Evolutionary conservation across 1,140 invertebrate species (phyloP), one percentile per base, ranked within the genome.

Genomic region (Pectinophora gossypiella): DNA sequence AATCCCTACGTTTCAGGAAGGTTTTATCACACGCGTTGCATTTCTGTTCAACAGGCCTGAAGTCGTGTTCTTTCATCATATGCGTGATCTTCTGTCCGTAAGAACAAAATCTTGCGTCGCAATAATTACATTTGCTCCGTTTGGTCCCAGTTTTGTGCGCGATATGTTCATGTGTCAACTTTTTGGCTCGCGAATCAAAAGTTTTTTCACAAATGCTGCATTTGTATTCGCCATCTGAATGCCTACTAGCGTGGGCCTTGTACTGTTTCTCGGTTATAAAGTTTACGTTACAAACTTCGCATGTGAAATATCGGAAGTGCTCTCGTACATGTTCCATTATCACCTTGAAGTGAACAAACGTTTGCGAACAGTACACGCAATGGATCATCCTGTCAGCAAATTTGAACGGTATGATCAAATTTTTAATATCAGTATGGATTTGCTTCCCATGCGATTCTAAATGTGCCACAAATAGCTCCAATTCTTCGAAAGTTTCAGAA

Each of bases 1-100:
- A 16, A 1, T 51, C 44, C n/a, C 50, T 44, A 6, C 48, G 46
- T 15, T 48, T 59, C 3, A 53, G 44, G 16, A 62, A 72, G 13
- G 36, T 21, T 4, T 56, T 56, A 0, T 64, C 59, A 27, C 69
- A 72, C 6, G 57, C 62, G 9, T 64, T 57, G 23, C 69, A 72
- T 19, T 54, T 59, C 10, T 57, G 61, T 6, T 51, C 36, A 0
- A 46, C 9, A 0, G 51, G 55, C 15, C 53, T 38, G 0, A 43
- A 3, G 0, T 12, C 40, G 18, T 43, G 40, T 0, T 19, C 18
- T 7, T 16, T 12, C 18, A 19, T 18, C 40, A 43, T 43, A 43
- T 43, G 40, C 40, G 3, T 43, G 5, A 19, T 19, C 15, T 12
- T 16, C 9, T 12, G 12, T 43, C 19, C 6, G 12, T 19, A 43